A percentile compares a stretch with the other conserved stretches of the same genome.
These are phyloP conservation scores for Platyscapa corneri DNA, from an alignment of 1,140 invertebrate species.

Conservation along the genomic window DNA sequence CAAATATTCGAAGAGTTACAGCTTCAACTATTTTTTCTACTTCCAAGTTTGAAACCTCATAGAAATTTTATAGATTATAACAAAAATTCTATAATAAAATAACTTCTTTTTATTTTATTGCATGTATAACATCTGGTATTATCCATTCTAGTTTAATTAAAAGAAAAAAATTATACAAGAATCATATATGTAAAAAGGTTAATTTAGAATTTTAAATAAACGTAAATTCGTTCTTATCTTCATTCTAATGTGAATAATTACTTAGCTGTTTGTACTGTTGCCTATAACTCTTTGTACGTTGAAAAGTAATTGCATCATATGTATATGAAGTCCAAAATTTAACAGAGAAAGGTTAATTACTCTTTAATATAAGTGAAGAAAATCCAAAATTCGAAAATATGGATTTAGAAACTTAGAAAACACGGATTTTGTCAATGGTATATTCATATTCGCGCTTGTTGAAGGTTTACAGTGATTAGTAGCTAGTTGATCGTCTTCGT, in stretches of 20 bases:
- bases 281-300: neutral
- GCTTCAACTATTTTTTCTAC: too few species aligned
- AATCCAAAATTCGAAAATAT: slow-evolving; percentile 4
- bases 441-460: slow-evolving; percentile 19
- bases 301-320: slow-evolving; percentile 14
- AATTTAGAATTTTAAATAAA: neutral
- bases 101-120: too few species aligned
- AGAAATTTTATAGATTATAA: too few species aligned
- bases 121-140: too few species aligned
- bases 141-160: too few species aligned
- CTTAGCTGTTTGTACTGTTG: neutral
- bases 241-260: neutral
- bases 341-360: slow-evolving; percentile 1
- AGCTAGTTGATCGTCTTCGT: neutral
- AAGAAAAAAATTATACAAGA: too few species aligned
- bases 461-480: slow-evolving; percentile 14
- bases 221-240: neutral
- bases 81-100: too few species aligned
- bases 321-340: neutral
- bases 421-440: slow-evolving; percentile 11
- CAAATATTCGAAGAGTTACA: too few species aligned
- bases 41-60: too few species aligned
- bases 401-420: neutral
- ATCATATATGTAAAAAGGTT: neutral
- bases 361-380: slow-evolving; percentile 1